Percentiles rank a stretch among this genome's conserved stretches.
phyloP scores from a whole-genome alignment of 2,797 vertebrate genomes.

The Prionace glauca region DNA sequence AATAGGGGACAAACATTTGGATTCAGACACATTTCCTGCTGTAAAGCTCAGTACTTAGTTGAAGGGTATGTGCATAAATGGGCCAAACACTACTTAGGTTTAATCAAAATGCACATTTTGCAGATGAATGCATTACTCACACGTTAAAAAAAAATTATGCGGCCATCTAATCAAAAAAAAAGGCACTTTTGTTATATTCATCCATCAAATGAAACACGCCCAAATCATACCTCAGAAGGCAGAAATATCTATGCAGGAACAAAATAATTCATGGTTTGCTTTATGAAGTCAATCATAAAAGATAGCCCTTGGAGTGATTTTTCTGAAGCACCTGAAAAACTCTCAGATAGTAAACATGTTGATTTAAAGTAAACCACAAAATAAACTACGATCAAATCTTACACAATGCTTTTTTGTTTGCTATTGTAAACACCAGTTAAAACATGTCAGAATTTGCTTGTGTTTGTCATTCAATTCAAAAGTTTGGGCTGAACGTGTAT shows the following conservation, averaged over 20 bases:
- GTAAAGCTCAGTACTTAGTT: not conserved
- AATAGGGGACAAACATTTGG: not conserved
- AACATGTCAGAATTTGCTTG: not conserved
- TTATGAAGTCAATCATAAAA: slow-evolving; percentile 9
- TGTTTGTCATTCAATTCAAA: not conserved
- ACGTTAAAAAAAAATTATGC: not conserved
- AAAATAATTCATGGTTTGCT: not conserved
- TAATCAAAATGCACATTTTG: not conserved
- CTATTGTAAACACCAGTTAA: not conserved
- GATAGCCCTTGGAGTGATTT: not conserved
- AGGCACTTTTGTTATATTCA: not conserved
- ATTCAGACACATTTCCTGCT: slow-evolving; percentile 13
- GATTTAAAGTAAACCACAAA: not conserved
- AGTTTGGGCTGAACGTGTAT: not conserved
- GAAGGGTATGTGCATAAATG: not conserved
- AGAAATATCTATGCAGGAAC: not conserved
- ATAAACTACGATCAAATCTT: not conserved
- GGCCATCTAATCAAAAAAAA: not conserved
- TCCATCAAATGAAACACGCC: not conserved
- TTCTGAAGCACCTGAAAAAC: not conserved
- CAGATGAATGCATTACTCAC: slow-evolving; percentile 1
- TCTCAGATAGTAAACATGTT: not conserved
- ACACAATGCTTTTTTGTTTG: not conserved
- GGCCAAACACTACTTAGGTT: not conserved
- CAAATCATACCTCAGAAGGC: not conserved